Base-by-base conservation (phyloP, 1,140 invertebrate genomes). In the Platyscapa corneri region DNA sequence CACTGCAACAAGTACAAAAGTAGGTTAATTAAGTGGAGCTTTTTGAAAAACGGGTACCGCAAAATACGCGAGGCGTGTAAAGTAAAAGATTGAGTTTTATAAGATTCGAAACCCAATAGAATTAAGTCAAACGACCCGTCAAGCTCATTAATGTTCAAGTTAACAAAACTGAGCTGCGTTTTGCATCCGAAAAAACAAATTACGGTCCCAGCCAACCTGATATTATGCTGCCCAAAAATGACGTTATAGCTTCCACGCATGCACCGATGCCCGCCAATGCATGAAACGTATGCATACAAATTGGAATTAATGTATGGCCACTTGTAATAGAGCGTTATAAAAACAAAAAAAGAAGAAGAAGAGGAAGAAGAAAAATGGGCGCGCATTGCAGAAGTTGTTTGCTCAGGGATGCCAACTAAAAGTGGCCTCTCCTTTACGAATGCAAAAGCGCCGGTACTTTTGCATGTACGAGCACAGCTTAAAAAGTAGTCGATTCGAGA, bases 401-500 rank as follows among this genome's bases (percentile, higher is more conserved):
- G 23, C 56, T 60, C 56, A 27, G 7, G 23, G 23, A 27, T 70
- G 32, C 10, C 16, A 37, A 3, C 6, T 14, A 37, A 70, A 20
- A 70, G 16, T 20, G 0, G 39, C 72, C 39, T n/a, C 64, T 72
- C 37, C 49, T 70, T 77, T 84, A 46, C 46, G 46, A 67, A 80
- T 79, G 34, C 60, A 67, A 65, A 80, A 32, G 72, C 81, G 84
- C 75, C 70, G 87, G 78, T 80, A 60, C n/a, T 80, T 80, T 80
- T 60, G 60, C 78, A 67, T 60, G 23, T 65, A 20, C 39, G 16
- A 67, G 12, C 23, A 14, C 53, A 0, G 7, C 34, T 39, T 70
- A 37, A 70, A 30, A 70, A 70, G 34, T 23, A 16, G 67, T 37
- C 67, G 67, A 72, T 23, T 37, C 34, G 37, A 37, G 67, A 37